These are phyloP conservation scores for Lysandra bellargus DNA, from an alignment of 2,888 invertebrate species.

Conservation along the genomic window DNA sequence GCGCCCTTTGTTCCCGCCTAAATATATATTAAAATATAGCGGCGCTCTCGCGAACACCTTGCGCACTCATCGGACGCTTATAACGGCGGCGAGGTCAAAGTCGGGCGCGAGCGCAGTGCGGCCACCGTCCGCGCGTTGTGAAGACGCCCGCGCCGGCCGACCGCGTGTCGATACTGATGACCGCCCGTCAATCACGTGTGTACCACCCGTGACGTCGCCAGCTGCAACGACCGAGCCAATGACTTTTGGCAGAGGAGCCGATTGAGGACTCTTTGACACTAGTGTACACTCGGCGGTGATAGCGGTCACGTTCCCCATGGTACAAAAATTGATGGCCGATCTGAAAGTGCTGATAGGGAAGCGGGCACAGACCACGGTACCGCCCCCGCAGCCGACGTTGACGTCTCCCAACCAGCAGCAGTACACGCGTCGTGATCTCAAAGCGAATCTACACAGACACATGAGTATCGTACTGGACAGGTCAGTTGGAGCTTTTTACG, in stretches of 20 bases:
- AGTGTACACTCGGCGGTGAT: conserved; percentile 64
- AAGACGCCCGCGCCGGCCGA: conserved; percentile 56
- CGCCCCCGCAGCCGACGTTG: conserved; percentile 51
- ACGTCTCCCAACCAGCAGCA: conserved; percentile 58
- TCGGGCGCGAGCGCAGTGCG: conserved; percentile 66
- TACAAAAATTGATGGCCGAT: conserved; percentile 77
- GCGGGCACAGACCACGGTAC: conserved; percentile 66
- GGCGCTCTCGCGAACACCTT: conserved; percentile 67
- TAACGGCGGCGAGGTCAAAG: conserved; percentile 77
- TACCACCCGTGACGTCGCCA: conserved; percentile 61
- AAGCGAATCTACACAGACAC: conserved; percentile 76
- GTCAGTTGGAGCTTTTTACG: conserved; percentile 53
- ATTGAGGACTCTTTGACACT: conserved; percentile 58
- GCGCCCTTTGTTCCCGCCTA: conserved; percentile 59
- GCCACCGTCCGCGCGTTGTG: conserved; percentile 70
- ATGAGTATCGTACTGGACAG: conserved; percentile 79
- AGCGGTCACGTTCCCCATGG: conserved; percentile 74
- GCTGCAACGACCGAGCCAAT: conserved; percentile 72
- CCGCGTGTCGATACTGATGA: conserved; percentile 64
- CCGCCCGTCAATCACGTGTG: conserved; percentile 66
- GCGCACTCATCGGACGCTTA: conserved; percentile 74
- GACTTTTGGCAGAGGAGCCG: conserved; percentile 72
- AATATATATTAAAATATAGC: conserved; percentile 71
- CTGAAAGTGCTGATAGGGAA: conserved; percentile 78
- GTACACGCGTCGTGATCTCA: conserved; percentile 72